These are phyloP conservation scores for Trichomalopsis sarcophagae DNA, from an alignment of 1,140 invertebrate species.

Conservation along the genomic window DNA sequence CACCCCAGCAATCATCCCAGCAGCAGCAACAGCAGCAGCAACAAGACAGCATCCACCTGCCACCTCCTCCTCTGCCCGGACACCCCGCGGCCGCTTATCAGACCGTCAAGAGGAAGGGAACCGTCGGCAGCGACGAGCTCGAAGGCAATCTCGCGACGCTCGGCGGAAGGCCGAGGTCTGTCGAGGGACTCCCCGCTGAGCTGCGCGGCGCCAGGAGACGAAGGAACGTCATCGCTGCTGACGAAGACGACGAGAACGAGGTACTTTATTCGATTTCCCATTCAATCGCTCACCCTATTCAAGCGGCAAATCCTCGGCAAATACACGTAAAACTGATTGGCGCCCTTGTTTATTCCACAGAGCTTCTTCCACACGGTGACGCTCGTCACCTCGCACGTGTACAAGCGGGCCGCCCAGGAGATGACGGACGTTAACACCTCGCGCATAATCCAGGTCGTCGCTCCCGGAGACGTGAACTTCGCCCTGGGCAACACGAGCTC, in stretches of 20 bases:
- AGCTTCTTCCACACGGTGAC: conserved; percentile 75
- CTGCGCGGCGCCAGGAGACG: conserved; percentile 81
- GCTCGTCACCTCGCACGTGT: conserved; percentile 82
- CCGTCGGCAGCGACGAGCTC: conserved; percentile 79
- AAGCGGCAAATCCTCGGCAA: no score
- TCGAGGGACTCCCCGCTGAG: conserved; percentile 83
- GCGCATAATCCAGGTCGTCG: conserved; percentile 92
- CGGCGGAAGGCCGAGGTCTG: conserved; percentile 88
- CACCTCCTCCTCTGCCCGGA: conserved; percentile 87
- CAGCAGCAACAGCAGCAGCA: conserved; percentile 79
- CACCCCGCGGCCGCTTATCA: conserved; percentile 83
- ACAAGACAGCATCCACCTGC: conserved; percentile 81
- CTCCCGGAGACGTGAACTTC: conserved; percentile 95
- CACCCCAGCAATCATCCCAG: conserved; percentile 77
- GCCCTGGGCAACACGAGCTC: conserved; percentile 83
- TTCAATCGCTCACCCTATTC: neutral
- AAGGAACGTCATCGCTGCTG: conserved; percentile 67
- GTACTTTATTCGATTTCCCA: conserved; percentile 9
- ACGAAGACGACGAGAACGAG: conserved; percentile 58
- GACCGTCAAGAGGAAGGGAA: conserved; percentile 88
- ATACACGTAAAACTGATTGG: no score
- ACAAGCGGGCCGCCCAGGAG: conserved; percentile 90
- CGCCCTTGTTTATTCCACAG: conserved; percentile 44
- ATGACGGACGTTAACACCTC: conserved; percentile 96
- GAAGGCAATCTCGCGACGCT: conserved; percentile 87